Evolutionary conservation across 2,113 vertebrate genomes (phyloP).

Genomic region (Leuciscus idus): DNA sequence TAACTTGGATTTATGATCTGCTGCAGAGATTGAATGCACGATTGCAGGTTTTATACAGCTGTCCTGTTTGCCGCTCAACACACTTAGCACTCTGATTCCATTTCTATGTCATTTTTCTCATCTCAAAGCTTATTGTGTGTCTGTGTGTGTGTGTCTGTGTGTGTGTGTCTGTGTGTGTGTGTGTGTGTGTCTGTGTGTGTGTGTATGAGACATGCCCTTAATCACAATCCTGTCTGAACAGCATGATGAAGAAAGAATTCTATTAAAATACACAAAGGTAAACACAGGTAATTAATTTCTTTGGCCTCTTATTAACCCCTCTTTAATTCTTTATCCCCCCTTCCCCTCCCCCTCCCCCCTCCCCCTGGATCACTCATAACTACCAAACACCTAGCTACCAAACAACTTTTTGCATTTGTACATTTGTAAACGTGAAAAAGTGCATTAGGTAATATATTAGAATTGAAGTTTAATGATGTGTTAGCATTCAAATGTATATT

Average conservation of each 20-base stretch:
- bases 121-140: constrained; percentile 5
- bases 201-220: not conserved
- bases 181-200: not conserved
- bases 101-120: not conserved
- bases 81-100: not conserved
- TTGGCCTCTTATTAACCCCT: constrained; percentile 24
- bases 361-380: no score
- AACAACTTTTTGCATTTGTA: no score
- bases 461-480: no score
- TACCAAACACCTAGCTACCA: no score
- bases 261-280: constrained; percentile 7
- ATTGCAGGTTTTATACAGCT: constrained; percentile 24
- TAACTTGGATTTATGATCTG: constrained; percentile 20
- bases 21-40: not conserved
- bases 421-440: no score
- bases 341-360: no score
- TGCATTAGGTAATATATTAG: no score
- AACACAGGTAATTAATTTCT: not conserved
- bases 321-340: not conserved
- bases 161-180: not conserved
- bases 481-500: no score
- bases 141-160: not conserved
- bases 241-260: constrained; percentile 23
- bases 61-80: constrained; percentile 13
- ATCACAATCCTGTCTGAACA: constrained; percentile 5